Base-by-base conservation (phyloP, 1,140 invertebrate species). In the Halesus radiatus region DNA sequence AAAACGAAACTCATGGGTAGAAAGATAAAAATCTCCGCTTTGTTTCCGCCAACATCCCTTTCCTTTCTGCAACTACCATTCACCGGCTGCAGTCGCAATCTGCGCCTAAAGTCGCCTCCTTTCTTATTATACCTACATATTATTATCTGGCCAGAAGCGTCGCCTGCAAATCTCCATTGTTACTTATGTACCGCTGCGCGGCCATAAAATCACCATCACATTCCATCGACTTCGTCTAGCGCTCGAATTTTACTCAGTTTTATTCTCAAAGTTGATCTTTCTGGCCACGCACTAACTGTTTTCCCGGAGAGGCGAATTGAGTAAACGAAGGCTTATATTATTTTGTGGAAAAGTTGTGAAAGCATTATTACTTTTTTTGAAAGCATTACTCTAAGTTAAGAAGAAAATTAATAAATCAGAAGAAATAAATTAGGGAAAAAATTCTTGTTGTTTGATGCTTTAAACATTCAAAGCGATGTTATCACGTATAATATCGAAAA, bases 91-190 rank as follows among this genome's bases (percentile, higher is more conserved):
- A 72, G 10, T n/a, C 20, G 22, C 20, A 22, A 20, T 53, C 45
- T 53, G 62, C 62, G 45, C 18, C 68, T 72, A 52, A 52, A 72
- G 53, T 15, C 76, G 45, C 20, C 37, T 32, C 20, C 23, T 54
- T 79, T 29, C 78, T 74, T 73, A 79, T 79, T 79, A 73, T 79
- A 72, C 77, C 22, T 72, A 45, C 10, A 45, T 45, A 45, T 45
- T 45, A 60, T 66, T 79, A 79, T 79, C 77, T 79, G 77, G 13
- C 70, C 20, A 37, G 22, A 10, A 62, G 66, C 20, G 53, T 10
- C 20, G 18, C 52, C 72, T 66, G 26, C 10, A 72, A 52, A 58
- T 18, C 54, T 32, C 22, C 52, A n/a, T 53, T 72, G 68, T 72
- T 72, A 54, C 68, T 53, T 52, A 53, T 72, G 68, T 52, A 53